These are phyloP conservation scores for Molorchus minor DNA, from an alignment of 2,888 invertebrate species.

Conservation along the genomic window DNA sequence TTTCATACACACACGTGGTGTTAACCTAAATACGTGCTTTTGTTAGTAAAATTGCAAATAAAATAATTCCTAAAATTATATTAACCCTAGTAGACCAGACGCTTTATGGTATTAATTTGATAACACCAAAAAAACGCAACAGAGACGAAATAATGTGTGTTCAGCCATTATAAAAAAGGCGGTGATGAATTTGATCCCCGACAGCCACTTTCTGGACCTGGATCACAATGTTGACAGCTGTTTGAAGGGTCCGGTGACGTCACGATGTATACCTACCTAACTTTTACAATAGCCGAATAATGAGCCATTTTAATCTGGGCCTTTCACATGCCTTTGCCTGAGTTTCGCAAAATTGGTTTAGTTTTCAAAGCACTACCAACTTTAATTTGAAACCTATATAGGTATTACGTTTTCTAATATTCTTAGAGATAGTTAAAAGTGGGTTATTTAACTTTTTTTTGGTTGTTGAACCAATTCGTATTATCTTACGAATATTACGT, in stretches of 20 bases:
- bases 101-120: too few relatives aligned
- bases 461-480: too few relatives aligned
- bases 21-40: too few relatives aligned
- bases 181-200: constrained; percentile 47
- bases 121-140: not conserved
- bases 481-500: too few relatives aligned
- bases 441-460: too few relatives aligned
- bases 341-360: not conserved
- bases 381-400: too few relatives aligned
- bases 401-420: too few relatives aligned
- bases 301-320: constrained; percentile 21
- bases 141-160: not conserved
- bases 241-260: constrained; percentile 48
- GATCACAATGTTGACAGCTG: constrained; percentile 43
- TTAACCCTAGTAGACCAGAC: too few relatives aligned
- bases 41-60: too few relatives aligned
- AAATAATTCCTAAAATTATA: too few relatives aligned
- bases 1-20: too few relatives aligned
- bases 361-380: not conserved
- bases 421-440: too few relatives aligned
- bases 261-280: constrained; percentile 35
- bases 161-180: constrained; percentile 54
- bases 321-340: not conserved
- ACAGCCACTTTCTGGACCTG: constrained; percentile 45
- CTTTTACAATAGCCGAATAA: constrained; percentile 18